phyloP scores from a whole-genome alignment of 2,888 invertebrate genomes.

The Crossocerus cetratus region DNA sequence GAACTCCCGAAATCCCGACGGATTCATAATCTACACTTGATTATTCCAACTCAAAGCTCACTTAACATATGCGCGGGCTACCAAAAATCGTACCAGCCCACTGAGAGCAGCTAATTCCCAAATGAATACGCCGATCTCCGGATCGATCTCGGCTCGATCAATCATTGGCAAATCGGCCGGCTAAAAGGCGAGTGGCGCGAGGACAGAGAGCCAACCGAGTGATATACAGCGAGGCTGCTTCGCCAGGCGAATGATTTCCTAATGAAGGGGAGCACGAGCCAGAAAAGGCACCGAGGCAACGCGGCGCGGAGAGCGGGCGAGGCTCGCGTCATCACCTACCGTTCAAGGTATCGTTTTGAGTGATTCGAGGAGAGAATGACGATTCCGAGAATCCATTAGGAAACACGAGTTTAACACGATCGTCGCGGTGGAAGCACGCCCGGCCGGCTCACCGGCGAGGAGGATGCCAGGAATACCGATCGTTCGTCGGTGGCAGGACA shows the following conservation, averaged over 20 bases:
- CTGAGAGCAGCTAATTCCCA: too few relatives aligned
- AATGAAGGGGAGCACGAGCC: neutral
- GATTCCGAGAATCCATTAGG: constrained; percentile 66
- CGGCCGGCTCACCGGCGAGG: constrained; percentile 1
- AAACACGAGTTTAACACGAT: constrained; percentile 68
- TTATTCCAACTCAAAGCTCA: too few relatives aligned
- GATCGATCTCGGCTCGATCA: too few relatives aligned
- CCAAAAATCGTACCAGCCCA: too few relatives aligned
- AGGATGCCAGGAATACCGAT: constrained; percentile 63
- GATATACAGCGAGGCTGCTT: too few relatives aligned
- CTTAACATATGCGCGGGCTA: too few relatives aligned
- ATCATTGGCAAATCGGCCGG: too few relatives aligned
- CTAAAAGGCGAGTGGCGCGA: constrained; percentile 9
- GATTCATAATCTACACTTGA: too few relatives aligned
- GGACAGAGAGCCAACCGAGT: neutral
- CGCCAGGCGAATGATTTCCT: neutral
- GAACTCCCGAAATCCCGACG: too few relatives aligned
- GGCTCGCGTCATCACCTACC: neutral
- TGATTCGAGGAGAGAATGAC: constrained; percentile 49
- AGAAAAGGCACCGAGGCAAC: neutral
- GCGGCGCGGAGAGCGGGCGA: neutral
- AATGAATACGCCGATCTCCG: too few relatives aligned
- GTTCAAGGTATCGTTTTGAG: constrained; percentile 26
- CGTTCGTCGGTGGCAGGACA: constrained; percentile 66
- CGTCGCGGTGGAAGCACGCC: constrained; percentile 41